phyloP scores from a whole-genome alignment of 2,888 invertebrate species.

The Trissoscelio sp. region DNA sequence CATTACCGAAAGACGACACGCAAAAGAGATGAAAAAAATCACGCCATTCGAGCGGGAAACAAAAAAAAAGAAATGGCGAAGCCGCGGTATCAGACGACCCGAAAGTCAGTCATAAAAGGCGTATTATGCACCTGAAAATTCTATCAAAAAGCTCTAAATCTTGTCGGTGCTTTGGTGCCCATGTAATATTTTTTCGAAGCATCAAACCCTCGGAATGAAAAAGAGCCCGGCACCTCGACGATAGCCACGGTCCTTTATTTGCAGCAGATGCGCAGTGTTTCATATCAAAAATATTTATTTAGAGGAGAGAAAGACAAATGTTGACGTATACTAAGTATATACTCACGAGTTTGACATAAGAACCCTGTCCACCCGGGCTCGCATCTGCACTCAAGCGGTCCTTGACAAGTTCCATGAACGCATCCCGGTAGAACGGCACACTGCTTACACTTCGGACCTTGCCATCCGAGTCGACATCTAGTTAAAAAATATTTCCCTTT shows the following conservation, averaged over 20 bases:
- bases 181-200: constrained; percentile 13
- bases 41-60: not conserved
- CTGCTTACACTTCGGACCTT: constrained; percentile 91
- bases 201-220: constrained; percentile 21
- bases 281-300: constrained; percentile 66
- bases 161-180: constrained; percentile 1
- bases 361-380: constrained; percentile 95
- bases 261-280: constrained; percentile 56
- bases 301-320: constrained; percentile 64
- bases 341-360: constrained; percentile 93
- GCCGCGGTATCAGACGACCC: not conserved
- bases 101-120: constrained; percentile 1
- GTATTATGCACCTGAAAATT: constrained; percentile 17
- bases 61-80: not conserved
- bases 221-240: constrained; percentile 32
- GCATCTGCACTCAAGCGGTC: constrained; percentile 96
- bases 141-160: constrained; percentile 25
- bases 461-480: constrained; percentile 95
- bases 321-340: constrained; percentile 64
- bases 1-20: not conserved
- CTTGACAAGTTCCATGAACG: constrained; percentile 94
- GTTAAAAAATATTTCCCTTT: constrained; percentile 54
- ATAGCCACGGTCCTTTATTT: constrained; percentile 36
- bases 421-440: constrained; percentile 96
- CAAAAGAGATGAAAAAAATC: not conserved